Evolutionary conservation across 2,113 vertebrate genomes (phyloP), one percentile per base, ranked within the genome.

Genomic region (Plotosus lineatus): DNA sequence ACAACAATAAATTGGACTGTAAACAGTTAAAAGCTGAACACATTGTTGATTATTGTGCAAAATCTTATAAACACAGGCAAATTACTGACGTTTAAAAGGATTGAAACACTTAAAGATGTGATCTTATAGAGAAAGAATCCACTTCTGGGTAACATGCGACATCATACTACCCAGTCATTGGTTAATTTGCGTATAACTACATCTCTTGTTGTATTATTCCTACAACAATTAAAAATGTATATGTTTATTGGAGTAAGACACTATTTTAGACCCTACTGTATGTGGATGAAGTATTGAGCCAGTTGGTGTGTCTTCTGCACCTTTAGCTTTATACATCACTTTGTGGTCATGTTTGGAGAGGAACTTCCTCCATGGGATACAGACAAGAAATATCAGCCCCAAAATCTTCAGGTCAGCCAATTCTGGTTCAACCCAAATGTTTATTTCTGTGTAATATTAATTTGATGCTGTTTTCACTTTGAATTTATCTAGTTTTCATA

Each of bases 281-380:
- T 26, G 38, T 15, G 38, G n/a, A 19, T 38, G 33, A 38, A 11
- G 21, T 40, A 40, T 12, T 12, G 36, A 8, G 36, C 38, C 11
- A n/a, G 11, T 4, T 68, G 65, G 12, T 17, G 4, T 76, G 3
- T 58, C 0, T 51, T 78, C 66, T 26, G 40, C 65, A 19, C 73
- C 4, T 69, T 88, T 88, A 98, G 98, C 86, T 97, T 98, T 88
- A 88, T 93, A 77, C 96, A 98, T 89, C 97, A 99, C 87, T 90
- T 99, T 81, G 86, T 51, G 28, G 92, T 95, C 79, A 98, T 99
- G 96, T 99, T 99, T 94, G 94, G 91, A 87, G 95, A 97, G 86
- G 92, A 94, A 71, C 91, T 89, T 36, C 97, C 98, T 14, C 92
- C 96, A 0, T 99, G 98, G 98, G 98, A 99, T 86, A 56, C 79